phyloP scores from a whole-genome alignment of 2,797 vertebrate genomes.

The Silurus aristotelis region DNA sequence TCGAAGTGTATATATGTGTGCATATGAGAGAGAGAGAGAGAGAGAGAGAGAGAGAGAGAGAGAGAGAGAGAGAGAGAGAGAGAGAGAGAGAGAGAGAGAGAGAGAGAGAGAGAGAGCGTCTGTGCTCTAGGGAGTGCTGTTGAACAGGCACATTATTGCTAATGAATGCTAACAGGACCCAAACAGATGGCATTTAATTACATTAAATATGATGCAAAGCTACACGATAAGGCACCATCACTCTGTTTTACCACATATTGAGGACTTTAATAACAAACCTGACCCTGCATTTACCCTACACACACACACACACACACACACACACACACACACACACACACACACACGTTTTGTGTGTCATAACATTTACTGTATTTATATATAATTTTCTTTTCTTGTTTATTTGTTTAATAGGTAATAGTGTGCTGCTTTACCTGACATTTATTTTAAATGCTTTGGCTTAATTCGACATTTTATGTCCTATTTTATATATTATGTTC shows the following conservation, averaged over 20 bases:
- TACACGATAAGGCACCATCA: conserved; percentile 77
- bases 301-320: conserved; percentile 38
- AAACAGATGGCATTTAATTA: conserved; percentile 83
- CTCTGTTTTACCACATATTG: conserved; percentile 69
- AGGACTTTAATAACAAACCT: conserved; percentile 56
- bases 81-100: neutral
- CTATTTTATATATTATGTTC: too few species aligned
- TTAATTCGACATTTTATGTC: too few species aligned
- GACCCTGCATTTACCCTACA: conserved; percentile 53
- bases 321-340: conserved; percentile 28
- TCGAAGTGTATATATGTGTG: conserved; percentile 43
- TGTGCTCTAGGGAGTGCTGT: conserved; percentile 41
- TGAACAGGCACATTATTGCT: conserved; percentile 58
- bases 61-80: neutral
- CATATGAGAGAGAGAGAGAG: neutral
- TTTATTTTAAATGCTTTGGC: too few species aligned
- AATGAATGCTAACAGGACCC: conserved; percentile 58
- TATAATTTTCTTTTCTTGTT: neutral
- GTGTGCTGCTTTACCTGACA: neutral
- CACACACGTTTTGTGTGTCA: neutral
- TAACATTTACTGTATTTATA: neutral
- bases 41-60: neutral
- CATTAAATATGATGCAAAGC: conserved; percentile 79
- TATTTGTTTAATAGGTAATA: neutral
- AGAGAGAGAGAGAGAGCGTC: conserved; percentile 4